Conservation (phyloP, 2,797 vertebrate species). For the Protosalanx chinensis region DNA sequence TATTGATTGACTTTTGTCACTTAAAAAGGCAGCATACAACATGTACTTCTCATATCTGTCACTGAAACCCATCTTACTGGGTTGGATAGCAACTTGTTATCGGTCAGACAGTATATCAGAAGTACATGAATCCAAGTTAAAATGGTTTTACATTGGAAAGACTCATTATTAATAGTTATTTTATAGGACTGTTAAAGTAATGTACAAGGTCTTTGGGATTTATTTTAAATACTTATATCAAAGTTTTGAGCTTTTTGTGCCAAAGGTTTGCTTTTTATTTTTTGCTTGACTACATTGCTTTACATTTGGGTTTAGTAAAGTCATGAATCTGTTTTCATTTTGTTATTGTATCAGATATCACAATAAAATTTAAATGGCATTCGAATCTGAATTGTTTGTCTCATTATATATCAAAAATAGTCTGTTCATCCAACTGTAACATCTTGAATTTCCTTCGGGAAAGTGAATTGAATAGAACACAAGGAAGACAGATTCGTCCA, state of each 20-base stretch:
- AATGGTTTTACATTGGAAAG: constrained; percentile 60
- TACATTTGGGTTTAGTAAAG: constrained; percentile 87
- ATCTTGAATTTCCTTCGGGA: background rate
- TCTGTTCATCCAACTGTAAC: background rate
- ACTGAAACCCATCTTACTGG: constrained; percentile 58
- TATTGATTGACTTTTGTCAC: constrained; percentile 30
- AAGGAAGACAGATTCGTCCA: too few relatives aligned
- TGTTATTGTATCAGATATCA: constrained; percentile 92
- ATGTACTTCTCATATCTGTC: constrained; percentile 50
- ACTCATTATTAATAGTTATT: constrained; percentile 40
- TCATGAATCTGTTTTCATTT: constrained; percentile 89
- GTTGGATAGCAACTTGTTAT: constrained; percentile 67
- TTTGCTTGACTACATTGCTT: constrained; percentile 86
- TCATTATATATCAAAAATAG: constrained; percentile 1
- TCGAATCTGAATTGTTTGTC: constrained; percentile 28
- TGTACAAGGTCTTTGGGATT: constrained; percentile 60
- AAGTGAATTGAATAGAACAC: too few relatives aligned
- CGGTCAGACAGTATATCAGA: constrained; percentile 49
- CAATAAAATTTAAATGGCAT: constrained; percentile 91
- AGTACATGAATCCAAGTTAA: constrained; percentile 51
- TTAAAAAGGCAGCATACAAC: constrained; percentile 51
- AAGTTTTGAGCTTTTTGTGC: constrained; percentile 67
- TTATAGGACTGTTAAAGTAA: constrained; percentile 73
- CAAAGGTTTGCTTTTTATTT: constrained; percentile 59
- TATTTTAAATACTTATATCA: constrained; percentile 76